These are phyloP conservation scores for Trichopria drosophilae DNA, from an alignment of 2,888 invertebrate species.

Conservation along the genomic window DNA sequence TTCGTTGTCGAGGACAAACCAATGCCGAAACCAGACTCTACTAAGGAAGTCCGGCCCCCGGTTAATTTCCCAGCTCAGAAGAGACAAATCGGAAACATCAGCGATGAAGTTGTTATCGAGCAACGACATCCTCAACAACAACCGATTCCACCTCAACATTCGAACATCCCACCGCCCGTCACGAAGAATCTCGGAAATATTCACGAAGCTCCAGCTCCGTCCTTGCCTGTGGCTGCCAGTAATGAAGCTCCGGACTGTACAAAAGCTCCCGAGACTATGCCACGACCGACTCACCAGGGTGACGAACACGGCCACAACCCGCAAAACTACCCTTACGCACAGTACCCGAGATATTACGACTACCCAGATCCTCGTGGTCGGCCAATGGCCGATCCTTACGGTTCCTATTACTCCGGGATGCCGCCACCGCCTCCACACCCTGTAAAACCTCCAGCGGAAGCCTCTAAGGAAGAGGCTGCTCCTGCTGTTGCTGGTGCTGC, in stretches of 20 bases:
- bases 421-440: conserved; percentile 37
- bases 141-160: background rate
- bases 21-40: too few species aligned
- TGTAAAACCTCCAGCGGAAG: background rate
- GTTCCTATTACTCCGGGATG: conserved; percentile 50
- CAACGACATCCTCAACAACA: too few species aligned
- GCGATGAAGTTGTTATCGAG: conserved; percentile 46
- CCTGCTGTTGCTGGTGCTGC: too few species aligned
- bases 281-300: conserved; percentile 8
- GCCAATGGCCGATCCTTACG: conserved; percentile 49
- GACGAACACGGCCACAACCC: conserved; percentile 38
- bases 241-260: conserved; percentile 1
- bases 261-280: background rate
- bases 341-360: conserved; percentile 54
- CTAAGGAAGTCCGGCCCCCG: too few species aligned
- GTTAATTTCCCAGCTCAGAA: conserved; percentile 37
- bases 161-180: conserved; percentile 1
- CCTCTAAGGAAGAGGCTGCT: background rate
- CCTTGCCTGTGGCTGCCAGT: conserved; percentile 17
- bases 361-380: conserved; percentile 52
- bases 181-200: conserved; percentile 34
- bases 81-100: conserved; percentile 39
- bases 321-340: conserved; percentile 54
- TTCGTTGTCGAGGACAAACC: too few species aligned
- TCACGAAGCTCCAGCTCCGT: conserved; percentile 23